Conservation (phyloP, 2,888 invertebrate species). For the Loripinus fragilis region DNA sequence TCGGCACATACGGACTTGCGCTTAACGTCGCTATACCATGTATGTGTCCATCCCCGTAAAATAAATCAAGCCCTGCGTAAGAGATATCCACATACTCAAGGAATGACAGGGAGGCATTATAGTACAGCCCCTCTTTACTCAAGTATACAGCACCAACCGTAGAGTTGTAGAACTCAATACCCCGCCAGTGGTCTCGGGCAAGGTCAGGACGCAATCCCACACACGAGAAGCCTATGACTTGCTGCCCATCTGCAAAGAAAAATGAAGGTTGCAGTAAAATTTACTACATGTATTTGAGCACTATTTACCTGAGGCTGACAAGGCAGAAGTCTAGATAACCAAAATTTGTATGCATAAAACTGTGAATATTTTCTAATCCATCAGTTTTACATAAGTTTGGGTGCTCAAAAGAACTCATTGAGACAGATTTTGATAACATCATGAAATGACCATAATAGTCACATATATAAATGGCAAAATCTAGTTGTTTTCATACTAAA, state of each 20-base stretch:
- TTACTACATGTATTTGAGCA: too few relatives aligned
- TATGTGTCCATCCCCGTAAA: slow-evolving; percentile 62
- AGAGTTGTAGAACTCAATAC: slow-evolving; percentile 94
- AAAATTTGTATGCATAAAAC: too few relatives aligned
- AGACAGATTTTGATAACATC: too few relatives aligned
- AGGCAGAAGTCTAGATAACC: too few relatives aligned
- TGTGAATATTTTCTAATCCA: too few relatives aligned
- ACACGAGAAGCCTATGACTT: slow-evolving; percentile 95
- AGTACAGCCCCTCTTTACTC: slow-evolving; percentile 84
- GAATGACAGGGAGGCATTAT: slow-evolving; percentile 89
- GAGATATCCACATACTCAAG: slow-evolving; percentile 89
- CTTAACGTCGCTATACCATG: slow-evolving; percentile 80
- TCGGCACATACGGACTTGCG: slow-evolving; percentile 88
- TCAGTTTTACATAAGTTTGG: too few relatives aligned
- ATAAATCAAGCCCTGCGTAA: slow-evolving; percentile 85
- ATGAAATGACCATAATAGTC: too few relatives aligned
- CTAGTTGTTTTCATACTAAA: too few relatives aligned
- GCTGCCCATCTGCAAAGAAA: slow-evolving; percentile 90
- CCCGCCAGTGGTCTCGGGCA: slow-evolving; percentile 91
- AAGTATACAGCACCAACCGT: slow-evolving; percentile 56
- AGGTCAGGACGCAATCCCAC: slow-evolving; percentile 85
- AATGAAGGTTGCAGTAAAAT: too few relatives aligned
- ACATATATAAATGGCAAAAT: too few relatives aligned
- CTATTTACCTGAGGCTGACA: too few relatives aligned
- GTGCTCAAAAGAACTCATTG: too few relatives aligned